Base-by-base conservation (phyloP, 2,888 invertebrate species). In the Drosophila bunnanda region DNA sequence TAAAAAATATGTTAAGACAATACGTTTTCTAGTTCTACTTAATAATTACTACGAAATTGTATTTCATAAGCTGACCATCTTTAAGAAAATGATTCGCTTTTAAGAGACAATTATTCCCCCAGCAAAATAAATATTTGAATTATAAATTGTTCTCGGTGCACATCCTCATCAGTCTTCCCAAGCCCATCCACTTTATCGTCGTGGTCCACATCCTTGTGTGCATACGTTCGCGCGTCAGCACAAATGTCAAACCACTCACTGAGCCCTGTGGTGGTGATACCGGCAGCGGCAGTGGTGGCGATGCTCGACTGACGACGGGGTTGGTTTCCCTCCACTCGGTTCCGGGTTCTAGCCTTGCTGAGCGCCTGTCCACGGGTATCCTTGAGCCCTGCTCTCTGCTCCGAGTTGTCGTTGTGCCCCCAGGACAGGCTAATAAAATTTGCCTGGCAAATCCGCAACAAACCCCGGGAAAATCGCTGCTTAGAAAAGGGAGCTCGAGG, bases 191-290 rank as follows among this genome's bases (percentile, higher is more conserved):
- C 71, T 50, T 68, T 72, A 34, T 50, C 72, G 73, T 20, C 67
- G 50, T 69, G 64, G 65, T 69, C 61, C 60, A 62, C 64, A 74
- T 77, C 86, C 78, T 72, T 72, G 71, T 71, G 57, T 89, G 79
- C 84, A 89, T 84, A 88, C 90, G 90, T 89, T 88, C 89, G 84
- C 89, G 82, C 89, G 80, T 90, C 88, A 88, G 88, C 87, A 86
- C 85, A 85, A 89, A 89, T 85, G 85, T 85, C 85, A 85, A 85
- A 85, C 90, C 90, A 89, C 89, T 89, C 89, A 78, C 81, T 57
- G 59, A 71, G 67, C 67, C 60, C 59, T 71, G 67, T 68, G 54
- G 53, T 62, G 41, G 66, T 67, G 72, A 71, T 67, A 28, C 52
- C 15, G 41, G 2, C 25, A 25, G 3, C 25, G 25, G 25, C 4